These are phyloP conservation scores for Synaphobranchus kaupii DNA, from an alignment of 2,797 vertebrate genomes.

Conservation along the genomic window DNA sequence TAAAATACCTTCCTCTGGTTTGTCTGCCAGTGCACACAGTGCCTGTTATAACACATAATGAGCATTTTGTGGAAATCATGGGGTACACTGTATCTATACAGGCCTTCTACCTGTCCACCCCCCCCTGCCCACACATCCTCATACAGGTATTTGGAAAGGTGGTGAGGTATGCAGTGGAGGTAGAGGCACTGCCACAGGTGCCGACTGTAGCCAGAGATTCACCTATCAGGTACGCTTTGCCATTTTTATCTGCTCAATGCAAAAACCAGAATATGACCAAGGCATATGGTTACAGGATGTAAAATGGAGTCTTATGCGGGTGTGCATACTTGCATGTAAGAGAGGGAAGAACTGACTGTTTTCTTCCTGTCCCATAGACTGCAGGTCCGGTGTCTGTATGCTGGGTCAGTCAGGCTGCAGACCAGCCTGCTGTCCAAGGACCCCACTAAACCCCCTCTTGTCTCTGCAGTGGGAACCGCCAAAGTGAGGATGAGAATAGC, in stretches of 20 bases:
- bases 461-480: constrained; percentile 58
- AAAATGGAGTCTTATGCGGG: background rate
- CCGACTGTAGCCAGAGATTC: constrained; percentile 24
- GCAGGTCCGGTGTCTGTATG: constrained; percentile 65
- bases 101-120: too few species aligned
- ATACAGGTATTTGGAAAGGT: constrained; percentile 52
- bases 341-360: background rate
- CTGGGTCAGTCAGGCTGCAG: constrained; percentile 41
- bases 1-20: too few species aligned
- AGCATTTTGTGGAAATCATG: too few species aligned
- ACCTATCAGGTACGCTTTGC: constrained; percentile 50
- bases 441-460: constrained; percentile 60
- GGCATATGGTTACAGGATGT: background rate
- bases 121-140: background rate
- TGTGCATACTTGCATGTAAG: background rate
- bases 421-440: constrained; percentile 41
- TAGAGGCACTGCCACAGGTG: constrained; percentile 46
- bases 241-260: background rate
- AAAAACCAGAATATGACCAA: background rate
- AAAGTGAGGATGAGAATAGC: constrained; percentile 69
- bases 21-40: too few species aligned
- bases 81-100: too few species aligned
- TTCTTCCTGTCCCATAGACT: constrained; percentile 51
- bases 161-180: constrained; percentile 60
- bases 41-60: too few species aligned